These are phyloP conservation scores for Grapholita molesta DNA, from an alignment of 1,140 invertebrate genomes.

Conservation along the genomic window DNA sequence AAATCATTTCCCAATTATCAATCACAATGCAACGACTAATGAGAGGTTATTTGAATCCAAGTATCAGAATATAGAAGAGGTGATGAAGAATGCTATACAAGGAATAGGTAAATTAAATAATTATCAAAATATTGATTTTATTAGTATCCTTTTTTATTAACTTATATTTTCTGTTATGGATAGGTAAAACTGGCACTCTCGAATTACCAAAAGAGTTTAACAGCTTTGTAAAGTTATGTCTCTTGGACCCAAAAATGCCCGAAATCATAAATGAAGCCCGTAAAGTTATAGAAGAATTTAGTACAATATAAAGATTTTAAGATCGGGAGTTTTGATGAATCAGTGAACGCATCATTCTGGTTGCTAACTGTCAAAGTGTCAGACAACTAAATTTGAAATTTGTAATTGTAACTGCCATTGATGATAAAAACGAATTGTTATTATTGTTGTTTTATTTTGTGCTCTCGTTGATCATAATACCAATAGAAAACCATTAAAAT, in stretches of 20 bases:
- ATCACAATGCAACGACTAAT: constrained; percentile 29
- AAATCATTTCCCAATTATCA: constrained; percentile 47
- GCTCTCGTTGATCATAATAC: neutral
- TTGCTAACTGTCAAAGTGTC: neutral
- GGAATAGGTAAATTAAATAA: constrained; percentile 27
- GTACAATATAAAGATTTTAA: neutral
- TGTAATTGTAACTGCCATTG: constrained; percentile 16
- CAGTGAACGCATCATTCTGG: neutral
- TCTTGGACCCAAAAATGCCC: constrained; percentile 64
- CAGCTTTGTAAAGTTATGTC: constrained; percentile 62
- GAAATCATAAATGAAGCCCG: constrained; percentile 52
- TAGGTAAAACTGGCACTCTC: constrained; percentile 28
- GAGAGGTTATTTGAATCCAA: constrained; percentile 27
- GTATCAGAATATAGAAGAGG: constrained; percentile 44
- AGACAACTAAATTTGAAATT: constrained; percentile 20
- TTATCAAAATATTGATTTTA: too few relatives aligned
- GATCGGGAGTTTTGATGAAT: neutral
- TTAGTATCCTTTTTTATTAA: neutral
- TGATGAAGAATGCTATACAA: constrained; percentile 43
- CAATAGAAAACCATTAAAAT: neutral
- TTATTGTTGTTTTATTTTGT: neutral
- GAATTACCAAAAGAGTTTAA: constrained; percentile 36
- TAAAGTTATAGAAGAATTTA: constrained; percentile 39
- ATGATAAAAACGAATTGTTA: neutral
- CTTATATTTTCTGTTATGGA: constrained; percentile 23